Base-by-base conservation (phyloP, 2,113 vertebrate genomes). In the Neoarius graeffei region DNA sequence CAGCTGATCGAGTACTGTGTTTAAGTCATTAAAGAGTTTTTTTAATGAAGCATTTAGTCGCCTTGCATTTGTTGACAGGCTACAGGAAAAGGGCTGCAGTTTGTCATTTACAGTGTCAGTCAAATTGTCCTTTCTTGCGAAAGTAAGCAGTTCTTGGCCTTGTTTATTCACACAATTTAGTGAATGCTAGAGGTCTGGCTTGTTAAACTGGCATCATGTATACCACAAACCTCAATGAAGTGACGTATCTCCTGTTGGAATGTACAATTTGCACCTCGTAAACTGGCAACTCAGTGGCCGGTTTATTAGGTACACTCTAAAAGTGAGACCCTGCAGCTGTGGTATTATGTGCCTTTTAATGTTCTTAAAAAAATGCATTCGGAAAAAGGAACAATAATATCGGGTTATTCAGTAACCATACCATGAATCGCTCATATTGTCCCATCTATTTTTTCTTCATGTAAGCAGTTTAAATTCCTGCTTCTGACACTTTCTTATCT, bases 211-310 rank as follows among this genome's bases (percentile, higher is more conserved):
- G 80, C 57, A 82, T 82, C 80, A 42, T 23, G 80, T 82, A 42
- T 11, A 23, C n/a, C 80, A 35, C 80, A 81, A 62, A 60, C 57
- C 30, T 62, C 56, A 30, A 6, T 14, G 27, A 35, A 60, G 57
- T 82, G 80, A 82, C 35, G 57, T 48, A 62, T 23, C 20, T 48
- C 30, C 10, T 3, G 2, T 5, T 7, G 80, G 80, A 82, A 82
- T 82, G 80, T 82, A 48, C 80, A 82, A 82, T 82, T 82, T 62
- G 30, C 80, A 82, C 80, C 35, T 62, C 57, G 30, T 82, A 82
- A 62, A 82, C 80, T 25, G 57, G 57, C 57, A 62, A 81, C 56
- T 42, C 30, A 13, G 27, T 81, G 80, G 80, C 80, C 30, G 19
- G 57, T 82, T 82, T 82, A 82, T 82, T 62, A 82, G 30, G 57